Base-by-base conservation (phyloP, 1,140 invertebrate species). In the Papilio helenus region DNA sequence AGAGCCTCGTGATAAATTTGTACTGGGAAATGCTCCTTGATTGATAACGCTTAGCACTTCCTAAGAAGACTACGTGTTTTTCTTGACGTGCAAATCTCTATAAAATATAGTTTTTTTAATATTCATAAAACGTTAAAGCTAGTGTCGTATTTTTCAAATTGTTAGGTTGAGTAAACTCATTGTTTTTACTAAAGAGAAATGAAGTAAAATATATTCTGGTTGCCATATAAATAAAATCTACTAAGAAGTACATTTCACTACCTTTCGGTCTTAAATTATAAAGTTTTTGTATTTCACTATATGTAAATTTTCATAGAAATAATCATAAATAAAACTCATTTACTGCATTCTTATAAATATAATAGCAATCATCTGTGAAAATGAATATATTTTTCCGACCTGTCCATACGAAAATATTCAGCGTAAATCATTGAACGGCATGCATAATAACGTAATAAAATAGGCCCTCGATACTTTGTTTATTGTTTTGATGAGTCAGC, bases 401-500 rank as follows among this genome's bases (percentile, higher is more conserved):
- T 72, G 85, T 83, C 79, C 82, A 84, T 83, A 81, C 55, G 46
- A 76, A 87, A 83, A 84, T 90, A 87, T 92, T 89, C 89, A 89
- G 88, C 89, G 92, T 94, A 94, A 94, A 94, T 93, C 92, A 94
- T 94, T 92, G 91, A 86, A 86, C 85, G 85, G 84, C 84, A 86
- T 93, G 93, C 91, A 94, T 94, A 93, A 94, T 94, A 92, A 93
- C 86, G 90, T 92, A 92, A 94, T 92, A 93, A 93, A 94, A 93
- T 92, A 84, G 90, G 91, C 86, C 84, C 81, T 87, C 88, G 91
- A 93, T 94, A 92, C 90, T 94, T 94, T 95, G 94, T 95, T 95
- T 95, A 95, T 94, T 95, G 93, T 95, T 95, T 94, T 95, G 94
- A 95, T 95, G 94, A 95, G 88, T 93, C 87, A 85, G 92, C 93